A percentile compares a stretch with the other conserved stretches of the same genome.
Evolutionary conservation across 2,113 vertebrate genomes (phyloP).

Genomic region (Saccopteryx bilineata): DNA sequence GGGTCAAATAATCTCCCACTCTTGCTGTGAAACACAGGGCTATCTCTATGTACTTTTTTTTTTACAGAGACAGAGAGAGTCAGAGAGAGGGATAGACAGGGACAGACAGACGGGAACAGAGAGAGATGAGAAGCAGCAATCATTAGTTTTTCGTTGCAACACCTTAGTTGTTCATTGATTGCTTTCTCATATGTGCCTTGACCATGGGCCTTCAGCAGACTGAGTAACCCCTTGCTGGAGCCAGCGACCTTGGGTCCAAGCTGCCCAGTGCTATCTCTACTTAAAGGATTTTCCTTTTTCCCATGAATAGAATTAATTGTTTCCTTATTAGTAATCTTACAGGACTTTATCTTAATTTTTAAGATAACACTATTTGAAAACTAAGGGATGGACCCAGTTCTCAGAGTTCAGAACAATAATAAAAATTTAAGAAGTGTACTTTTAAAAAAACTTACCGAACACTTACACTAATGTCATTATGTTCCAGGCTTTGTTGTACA

Average conservation of each 20-base stretch:
- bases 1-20: neutral
- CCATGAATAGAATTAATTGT: neutral
- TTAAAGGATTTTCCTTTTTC: neutral
- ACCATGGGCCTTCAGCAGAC: too few relatives aligned
- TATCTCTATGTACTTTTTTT: neutral
- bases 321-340: neutral
- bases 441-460: neutral
- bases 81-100: too few relatives aligned
- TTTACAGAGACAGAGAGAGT: too few relatives aligned
- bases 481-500: neutral
- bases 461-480: neutral
- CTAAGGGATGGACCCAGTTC: neutral
- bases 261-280: neutral
- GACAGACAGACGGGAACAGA: too few relatives aligned
- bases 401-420: neutral
- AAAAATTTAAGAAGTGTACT: neutral
- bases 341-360: neutral
- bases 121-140: too few relatives aligned
- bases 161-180: too few relatives aligned
- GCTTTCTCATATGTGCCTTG: too few relatives aligned
- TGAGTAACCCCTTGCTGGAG: too few relatives aligned
- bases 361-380: neutral
- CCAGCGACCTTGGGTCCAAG: too few relatives aligned
- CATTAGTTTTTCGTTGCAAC: too few relatives aligned
- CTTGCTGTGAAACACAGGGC: neutral